Evolutionary conservation across 2,888 invertebrate species (phyloP), one percentile per base, ranked within the genome.

Genomic region (Metallyticus violacea): DNA sequence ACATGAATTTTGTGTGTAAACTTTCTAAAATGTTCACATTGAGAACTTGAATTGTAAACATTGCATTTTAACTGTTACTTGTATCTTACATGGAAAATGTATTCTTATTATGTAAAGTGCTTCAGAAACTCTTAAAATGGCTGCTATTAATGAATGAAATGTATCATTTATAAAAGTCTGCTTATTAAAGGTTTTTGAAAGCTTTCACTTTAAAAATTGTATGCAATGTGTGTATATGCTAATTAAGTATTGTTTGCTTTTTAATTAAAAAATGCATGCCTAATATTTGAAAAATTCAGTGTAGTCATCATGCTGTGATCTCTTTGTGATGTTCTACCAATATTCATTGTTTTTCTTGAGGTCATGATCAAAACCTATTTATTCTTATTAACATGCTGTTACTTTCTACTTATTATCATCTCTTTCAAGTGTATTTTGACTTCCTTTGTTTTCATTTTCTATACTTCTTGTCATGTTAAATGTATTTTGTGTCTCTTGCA

Each of bases 261-360:
- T 40, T 1, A 62, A 26, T 82, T 40, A 26, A 26, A n/a, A 28
- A 76, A 9, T 82, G 76, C n/a, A 82, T 82, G 76, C n/a, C 40
- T 40, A n/a, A 9, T 82, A 76, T 26, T 26, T 30, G 15, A 76
- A 81, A 82, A 82, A 82, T 82, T 82, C 82, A 62, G 15, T 62
- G 82, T 27, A 76, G 27, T 82, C 82, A 82, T 82, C 82, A 82
- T 82, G 82, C 82, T 76, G 7, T 82, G 62, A 9, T 80, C 27
- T 80, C 15, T 28, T 26, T 80, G 80, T 82, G 82, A 76, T 76
- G 82, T 82, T 82, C 26, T 77, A 28, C 77, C 29, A 83, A 25
- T 77, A 83, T 83, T 83, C 22, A 15, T 82, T 82, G 40, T 62
- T 62, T 40, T 15, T 40, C 15, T 40, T 40, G 22, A 62, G 40